Percentiles rank a stretch among this genome's conserved stretches.
These are phyloP conservation scores for Danio aesculapii DNA, from an alignment of 2,797 vertebrate genomes.

Conservation along the genomic window DNA sequence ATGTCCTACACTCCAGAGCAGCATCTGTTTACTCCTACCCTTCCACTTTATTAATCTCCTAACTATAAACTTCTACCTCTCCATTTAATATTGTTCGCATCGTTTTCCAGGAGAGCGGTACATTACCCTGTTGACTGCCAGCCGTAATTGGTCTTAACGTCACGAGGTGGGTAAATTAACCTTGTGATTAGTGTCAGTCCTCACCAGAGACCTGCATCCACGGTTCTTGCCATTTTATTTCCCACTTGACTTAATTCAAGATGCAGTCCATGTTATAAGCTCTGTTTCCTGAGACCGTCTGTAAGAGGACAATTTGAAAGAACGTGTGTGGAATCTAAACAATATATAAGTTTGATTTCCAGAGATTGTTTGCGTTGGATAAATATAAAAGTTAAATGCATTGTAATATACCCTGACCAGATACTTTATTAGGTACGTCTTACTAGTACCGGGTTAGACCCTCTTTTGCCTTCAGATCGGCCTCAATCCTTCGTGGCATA, in stretches of 20 bases:
- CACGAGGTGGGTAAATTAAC: slow-evolving; percentile 73
- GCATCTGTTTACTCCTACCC: slow-evolving; percentile 44
- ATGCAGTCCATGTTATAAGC: slow-evolving; percentile 33
- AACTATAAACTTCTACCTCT: slow-evolving; percentile 26
- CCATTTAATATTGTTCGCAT: slow-evolving; percentile 53
- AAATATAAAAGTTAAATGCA: not conserved
- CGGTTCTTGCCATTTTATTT: slow-evolving; percentile 53
- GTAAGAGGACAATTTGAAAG: not conserved
- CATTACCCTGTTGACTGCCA: slow-evolving; percentile 66
- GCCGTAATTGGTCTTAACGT: slow-evolving; percentile 71
- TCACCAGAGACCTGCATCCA: slow-evolving; percentile 59
- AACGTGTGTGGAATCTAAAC: not conserved
- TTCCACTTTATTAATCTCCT: slow-evolving; percentile 44
- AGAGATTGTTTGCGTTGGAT: not conserved
- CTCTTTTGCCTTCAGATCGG: no score
- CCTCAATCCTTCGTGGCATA: no score
- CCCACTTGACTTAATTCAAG: slow-evolving; percentile 52
- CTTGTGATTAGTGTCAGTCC: slow-evolving; percentile 62
- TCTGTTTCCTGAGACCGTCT: not conserved
- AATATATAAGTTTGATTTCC: not conserved
- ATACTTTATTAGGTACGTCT: no score
- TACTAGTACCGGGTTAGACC: no score
- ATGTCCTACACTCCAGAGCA: slow-evolving; percentile 15
- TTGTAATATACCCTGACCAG: not conserved
- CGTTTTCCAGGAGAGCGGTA: slow-evolving; percentile 53